These are phyloP conservation scores for Mythimna loreyi DNA, from an alignment of 2,888 invertebrate species.

Conservation along the genomic window DNA sequence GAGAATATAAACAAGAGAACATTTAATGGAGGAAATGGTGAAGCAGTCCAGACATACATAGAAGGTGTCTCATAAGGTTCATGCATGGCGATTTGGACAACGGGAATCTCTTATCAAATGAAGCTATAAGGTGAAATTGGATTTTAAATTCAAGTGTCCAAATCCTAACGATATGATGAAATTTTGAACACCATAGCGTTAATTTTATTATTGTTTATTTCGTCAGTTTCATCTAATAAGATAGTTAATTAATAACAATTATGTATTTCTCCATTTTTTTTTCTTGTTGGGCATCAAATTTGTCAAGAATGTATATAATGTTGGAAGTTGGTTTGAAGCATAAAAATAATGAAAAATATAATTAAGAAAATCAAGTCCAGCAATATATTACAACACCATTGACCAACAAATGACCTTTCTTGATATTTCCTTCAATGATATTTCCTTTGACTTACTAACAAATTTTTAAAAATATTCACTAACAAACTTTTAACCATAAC, in stretches of 20 bases:
- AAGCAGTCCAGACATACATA: not conserved
- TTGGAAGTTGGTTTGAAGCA: too few species aligned
- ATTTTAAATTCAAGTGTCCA: too few species aligned
- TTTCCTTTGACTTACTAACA: constrained; percentile 12
- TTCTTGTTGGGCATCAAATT: too few species aligned
- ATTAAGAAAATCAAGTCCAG: not conserved
- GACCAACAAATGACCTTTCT: not conserved
- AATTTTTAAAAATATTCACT: constrained; percentile 3
- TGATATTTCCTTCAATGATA: too few species aligned
- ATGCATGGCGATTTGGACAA: too few species aligned
- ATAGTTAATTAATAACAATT: too few species aligned
- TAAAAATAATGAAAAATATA: constrained; percentile 3
- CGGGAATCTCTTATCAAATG: constrained; percentile 19
- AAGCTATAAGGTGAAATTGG: not conserved
- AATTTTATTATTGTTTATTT: not conserved
- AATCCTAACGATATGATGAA: too few species aligned
- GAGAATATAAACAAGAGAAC: constrained; percentile 11
- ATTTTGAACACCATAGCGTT: not conserved
- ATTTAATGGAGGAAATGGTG: not conserved
- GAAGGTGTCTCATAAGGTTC: not conserved
- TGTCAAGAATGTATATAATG: too few species aligned
- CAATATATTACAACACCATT: not conserved
- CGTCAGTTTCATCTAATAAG: not conserved
- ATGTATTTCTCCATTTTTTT: too few species aligned
- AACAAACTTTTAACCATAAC: not conserved